Evolutionary conservation across 2,888 invertebrate species (phyloP).

Genomic region (Chrysodeixis includens): DNA sequence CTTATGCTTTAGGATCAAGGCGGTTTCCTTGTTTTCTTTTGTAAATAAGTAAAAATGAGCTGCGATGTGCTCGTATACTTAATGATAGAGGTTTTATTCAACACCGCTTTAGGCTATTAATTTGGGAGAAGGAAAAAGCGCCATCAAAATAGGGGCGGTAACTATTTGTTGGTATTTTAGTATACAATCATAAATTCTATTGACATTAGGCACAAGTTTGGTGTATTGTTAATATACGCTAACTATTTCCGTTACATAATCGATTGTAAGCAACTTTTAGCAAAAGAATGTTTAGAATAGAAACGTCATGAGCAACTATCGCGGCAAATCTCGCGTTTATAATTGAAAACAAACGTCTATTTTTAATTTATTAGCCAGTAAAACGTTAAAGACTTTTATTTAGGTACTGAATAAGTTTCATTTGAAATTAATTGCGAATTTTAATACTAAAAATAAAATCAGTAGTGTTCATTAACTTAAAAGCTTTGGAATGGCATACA

Average conservation of each 20-base stretch:
- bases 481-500: too few relatives aligned
- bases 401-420: too few relatives aligned
- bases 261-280: constrained; percentile 11
- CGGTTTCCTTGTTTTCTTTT: not conserved
- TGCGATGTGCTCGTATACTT: not conserved
- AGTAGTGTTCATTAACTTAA: too few relatives aligned
- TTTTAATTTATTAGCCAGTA: not conserved
- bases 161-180: constrained; percentile 19
- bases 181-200: constrained; percentile 9
- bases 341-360: not conserved
- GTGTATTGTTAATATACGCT: constrained; percentile 11
- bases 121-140: not conserved
- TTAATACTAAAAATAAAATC: too few relatives aligned
- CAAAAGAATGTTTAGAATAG: not conserved
- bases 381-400: not conserved
- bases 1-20: not conserved
- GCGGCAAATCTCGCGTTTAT: not conserved
- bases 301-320: not conserved
- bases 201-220: not conserved
- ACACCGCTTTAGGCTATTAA: not conserved
- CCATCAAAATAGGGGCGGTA: not conserved
- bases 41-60: not conserved
- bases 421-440: too few relatives aligned
- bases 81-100: not conserved
- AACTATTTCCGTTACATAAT: constrained; percentile 33